Conservation (phyloP, 2,113 vertebrate genomes). For the Sceloporus undulatus region DNA sequence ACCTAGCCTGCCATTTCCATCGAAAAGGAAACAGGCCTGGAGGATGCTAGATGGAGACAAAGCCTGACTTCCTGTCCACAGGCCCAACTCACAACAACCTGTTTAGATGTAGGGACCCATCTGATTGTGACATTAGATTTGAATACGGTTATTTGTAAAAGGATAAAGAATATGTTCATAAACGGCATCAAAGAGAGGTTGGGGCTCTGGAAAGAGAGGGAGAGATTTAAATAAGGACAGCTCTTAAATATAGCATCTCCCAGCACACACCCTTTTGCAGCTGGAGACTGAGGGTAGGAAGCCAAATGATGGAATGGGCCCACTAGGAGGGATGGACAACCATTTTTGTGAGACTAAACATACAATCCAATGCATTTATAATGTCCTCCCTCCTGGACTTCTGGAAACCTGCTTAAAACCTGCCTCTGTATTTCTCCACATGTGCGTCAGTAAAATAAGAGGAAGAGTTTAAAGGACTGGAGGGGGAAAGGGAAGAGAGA, state of each 20-base stretch:
- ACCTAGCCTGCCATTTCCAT: conserved; percentile 37
- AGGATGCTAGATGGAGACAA: conserved; percentile 51
- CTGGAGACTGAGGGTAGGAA: conserved; percentile 13
- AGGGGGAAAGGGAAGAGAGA: accelerated
- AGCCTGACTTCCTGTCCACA: conserved; percentile 59
- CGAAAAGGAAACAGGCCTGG: conserved; percentile 63
- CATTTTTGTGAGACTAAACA: neutral
- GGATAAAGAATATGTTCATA: conserved; percentile 61
- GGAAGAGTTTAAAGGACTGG: neutral
- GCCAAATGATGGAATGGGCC: conserved; percentile 11
- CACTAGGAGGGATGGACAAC: conserved; percentile 13
- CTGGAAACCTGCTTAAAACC: neutral
- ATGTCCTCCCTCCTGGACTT: neutral
- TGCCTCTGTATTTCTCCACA: neutral
- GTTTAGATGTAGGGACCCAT: conserved; percentile 51
- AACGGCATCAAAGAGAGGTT: conserved; percentile 30
- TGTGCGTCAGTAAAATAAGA: neutral
- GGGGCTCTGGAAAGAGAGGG: conserved; percentile 1
- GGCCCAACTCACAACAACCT: conserved; percentile 62
- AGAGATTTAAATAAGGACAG: conserved; percentile 57
- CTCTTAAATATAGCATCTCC: conserved; percentile 76
- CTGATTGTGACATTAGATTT: conserved; percentile 50
- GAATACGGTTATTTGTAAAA: conserved; percentile 49
- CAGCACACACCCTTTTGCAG: conserved; percentile 21
- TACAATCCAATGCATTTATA: conserved; percentile 19